Conservation (phyloP, 2,113 vertebrate genomes). For the Cyrtonyx montezumae region DNA sequence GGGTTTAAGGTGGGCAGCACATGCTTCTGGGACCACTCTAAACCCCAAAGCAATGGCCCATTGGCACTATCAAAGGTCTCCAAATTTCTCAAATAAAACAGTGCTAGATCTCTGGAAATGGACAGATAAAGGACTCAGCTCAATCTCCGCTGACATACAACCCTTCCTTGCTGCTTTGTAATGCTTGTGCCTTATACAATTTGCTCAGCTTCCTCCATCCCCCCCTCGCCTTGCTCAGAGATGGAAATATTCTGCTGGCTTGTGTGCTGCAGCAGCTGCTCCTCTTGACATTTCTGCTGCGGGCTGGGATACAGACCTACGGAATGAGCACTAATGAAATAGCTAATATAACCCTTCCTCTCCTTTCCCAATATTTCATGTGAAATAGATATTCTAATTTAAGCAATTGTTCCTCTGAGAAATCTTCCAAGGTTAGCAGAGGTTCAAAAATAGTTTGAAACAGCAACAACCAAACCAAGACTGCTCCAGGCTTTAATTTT, state of each 20-base stretch:
- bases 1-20: neutral
- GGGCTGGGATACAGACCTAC: constrained; percentile 42
- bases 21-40: neutral
- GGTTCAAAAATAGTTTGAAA: constrained; percentile 44
- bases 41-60: neutral
- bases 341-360: constrained; percentile 57
- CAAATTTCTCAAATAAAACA: neutral
- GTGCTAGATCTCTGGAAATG: neutral
- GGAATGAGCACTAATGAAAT: constrained; percentile 42
- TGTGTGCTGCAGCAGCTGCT: constrained; percentile 42
- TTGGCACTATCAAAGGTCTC: neutral
- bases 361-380: constrained; percentile 54
- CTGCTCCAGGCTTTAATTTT: constrained; percentile 32
- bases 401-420: constrained; percentile 35
- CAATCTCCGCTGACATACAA: neutral
- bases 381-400: constrained; percentile 59
- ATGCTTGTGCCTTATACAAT: neutral
- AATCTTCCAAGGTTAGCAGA: constrained; percentile 34
- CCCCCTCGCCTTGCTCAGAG: neutral
- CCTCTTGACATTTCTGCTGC: constrained; percentile 61
- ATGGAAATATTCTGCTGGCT: constrained; percentile 45
- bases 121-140: neutral
- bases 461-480: constrained; percentile 8
- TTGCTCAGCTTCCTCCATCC: neutral
- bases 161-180: neutral